Evolutionary conservation across 2,113 vertebrate genomes (phyloP).

Genomic region (Dascyllus trimaculatus): DNA sequence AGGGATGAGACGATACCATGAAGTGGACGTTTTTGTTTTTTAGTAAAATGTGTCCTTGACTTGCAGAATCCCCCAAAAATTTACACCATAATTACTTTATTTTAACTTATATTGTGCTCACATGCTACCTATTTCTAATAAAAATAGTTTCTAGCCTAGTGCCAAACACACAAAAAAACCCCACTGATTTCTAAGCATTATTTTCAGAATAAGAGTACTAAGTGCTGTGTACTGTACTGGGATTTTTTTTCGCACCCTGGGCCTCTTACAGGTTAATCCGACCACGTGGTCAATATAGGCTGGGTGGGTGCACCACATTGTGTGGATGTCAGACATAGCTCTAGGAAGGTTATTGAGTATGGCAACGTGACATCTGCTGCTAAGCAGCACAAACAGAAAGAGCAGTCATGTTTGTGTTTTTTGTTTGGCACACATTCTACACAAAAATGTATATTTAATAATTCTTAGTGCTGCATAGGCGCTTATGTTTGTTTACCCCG

Average conservation of each 20-base stretch:
- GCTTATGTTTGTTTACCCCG: not conserved
- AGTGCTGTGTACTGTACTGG: too few species aligned
- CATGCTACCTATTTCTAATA: too few species aligned
- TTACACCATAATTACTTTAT: too few species aligned
- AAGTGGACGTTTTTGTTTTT: not conserved
- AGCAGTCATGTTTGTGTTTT: not conserved
- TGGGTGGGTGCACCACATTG: constrained; percentile 16
- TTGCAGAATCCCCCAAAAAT: too few species aligned
- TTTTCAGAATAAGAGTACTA: too few species aligned
- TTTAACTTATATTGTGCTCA: too few species aligned
- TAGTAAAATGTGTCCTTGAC: too few species aligned
- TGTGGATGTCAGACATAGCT: constrained; percentile 52
- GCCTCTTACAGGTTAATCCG: not conserved
- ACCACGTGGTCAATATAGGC: constrained; percentile 6
- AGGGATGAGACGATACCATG: not conserved
- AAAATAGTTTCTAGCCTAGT: too few species aligned
- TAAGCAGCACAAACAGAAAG: constrained; percentile 7
- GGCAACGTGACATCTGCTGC: constrained; percentile 34
- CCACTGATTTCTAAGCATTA: too few species aligned
- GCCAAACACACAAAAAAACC: too few species aligned
- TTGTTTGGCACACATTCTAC: not conserved
- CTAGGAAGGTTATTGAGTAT: constrained; percentile 61
- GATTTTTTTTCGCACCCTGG: too few species aligned
- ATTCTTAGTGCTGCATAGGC: not conserved
- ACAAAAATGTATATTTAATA: not conserved